Evolutionary conservation across 2,113 vertebrate species (phyloP).

Genomic region (Scomber scombrus): DNA sequence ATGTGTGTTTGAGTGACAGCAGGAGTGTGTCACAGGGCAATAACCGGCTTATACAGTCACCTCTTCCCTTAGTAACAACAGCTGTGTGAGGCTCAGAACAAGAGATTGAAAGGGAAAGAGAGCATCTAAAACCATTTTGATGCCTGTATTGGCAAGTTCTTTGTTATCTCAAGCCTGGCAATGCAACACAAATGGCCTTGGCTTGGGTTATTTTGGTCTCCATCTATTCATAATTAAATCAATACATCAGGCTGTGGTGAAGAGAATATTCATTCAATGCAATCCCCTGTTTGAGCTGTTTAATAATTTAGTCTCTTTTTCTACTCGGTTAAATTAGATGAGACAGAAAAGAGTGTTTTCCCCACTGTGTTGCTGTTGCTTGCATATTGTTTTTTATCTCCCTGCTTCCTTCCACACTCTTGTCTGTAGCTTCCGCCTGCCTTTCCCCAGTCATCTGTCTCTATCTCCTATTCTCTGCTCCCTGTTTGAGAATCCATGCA

Average conservation of each 20-base stretch:
- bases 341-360: constrained; percentile 61
- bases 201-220: constrained; percentile 63
- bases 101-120: background rate
- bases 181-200: constrained; percentile 31
- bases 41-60: background rate
- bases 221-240: constrained; percentile 79
- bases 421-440: constrained; percentile 25
- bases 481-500: constrained; percentile 57
- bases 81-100: constrained; percentile 31
- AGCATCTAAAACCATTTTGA: constrained; percentile 21
- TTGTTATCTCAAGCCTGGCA: constrained; percentile 31
- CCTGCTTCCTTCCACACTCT: constrained; percentile 15
- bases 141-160: constrained; percentile 33
- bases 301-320: constrained; percentile 74
- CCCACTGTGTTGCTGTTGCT: constrained; percentile 24
- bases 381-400: constrained; percentile 51
- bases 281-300: constrained; percentile 77
- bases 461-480: background rate
- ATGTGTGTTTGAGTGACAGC: constrained; percentile 50
- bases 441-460: background rate
- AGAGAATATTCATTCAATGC: constrained; percentile 58
- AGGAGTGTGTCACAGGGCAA: constrained; percentile 41
- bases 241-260: constrained; percentile 65
- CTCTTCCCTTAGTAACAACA: constrained; percentile 28
- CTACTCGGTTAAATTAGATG: constrained; percentile 73